phyloP scores from a whole-genome alignment of 2,797 vertebrate genomes.

The Chelon labrosus region DNA sequence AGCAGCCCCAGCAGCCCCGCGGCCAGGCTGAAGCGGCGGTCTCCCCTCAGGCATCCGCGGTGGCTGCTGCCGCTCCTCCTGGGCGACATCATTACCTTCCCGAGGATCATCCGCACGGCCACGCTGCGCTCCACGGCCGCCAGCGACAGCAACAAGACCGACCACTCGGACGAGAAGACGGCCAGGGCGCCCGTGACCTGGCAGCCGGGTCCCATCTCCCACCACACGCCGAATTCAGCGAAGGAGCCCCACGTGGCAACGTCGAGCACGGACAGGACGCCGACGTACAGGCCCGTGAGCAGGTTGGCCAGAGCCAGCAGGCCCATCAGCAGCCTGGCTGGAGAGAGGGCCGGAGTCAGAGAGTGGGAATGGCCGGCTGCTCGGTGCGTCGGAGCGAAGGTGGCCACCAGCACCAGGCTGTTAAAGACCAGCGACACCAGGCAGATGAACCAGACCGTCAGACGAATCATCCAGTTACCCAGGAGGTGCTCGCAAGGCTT shows the following conservation, averaged over 20 bases:
- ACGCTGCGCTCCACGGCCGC: conserved; percentile 94
- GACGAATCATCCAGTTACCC: conserved; percentile 99
- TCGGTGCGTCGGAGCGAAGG: conserved; percentile 85
- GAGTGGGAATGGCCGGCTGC: conserved; percentile 43
- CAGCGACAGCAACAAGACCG: conserved; percentile 90
- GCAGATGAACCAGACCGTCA: conserved; percentile 99
- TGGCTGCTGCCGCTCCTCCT: conserved; percentile 70
- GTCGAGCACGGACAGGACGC: conserved; percentile 91
- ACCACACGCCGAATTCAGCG: conserved; percentile 94
- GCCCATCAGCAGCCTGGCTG: conserved; percentile 91
- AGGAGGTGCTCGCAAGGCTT: conserved; percentile 97
- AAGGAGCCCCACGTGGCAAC: conserved; percentile 95
- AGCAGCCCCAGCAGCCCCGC: conserved; percentile 87
- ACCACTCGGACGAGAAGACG: conserved; percentile 95
- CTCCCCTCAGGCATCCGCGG: conserved; percentile 78
- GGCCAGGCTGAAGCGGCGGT: conserved; percentile 82
- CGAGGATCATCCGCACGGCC: conserved; percentile 88
- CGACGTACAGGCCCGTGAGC: conserved; percentile 93
- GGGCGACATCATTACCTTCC: conserved; percentile 81
- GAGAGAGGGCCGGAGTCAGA: conserved; percentile 74
- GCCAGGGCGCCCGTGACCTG: conserved; percentile 91
- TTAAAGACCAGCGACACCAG: conserved; percentile 95
- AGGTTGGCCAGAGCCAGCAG: conserved; percentile 94
- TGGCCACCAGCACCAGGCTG: conserved; percentile 90
- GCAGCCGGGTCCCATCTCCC: conserved; percentile 95